phyloP scores from a whole-genome alignment of 2,888 invertebrate genomes.

The Icerya purchasi region DNA sequence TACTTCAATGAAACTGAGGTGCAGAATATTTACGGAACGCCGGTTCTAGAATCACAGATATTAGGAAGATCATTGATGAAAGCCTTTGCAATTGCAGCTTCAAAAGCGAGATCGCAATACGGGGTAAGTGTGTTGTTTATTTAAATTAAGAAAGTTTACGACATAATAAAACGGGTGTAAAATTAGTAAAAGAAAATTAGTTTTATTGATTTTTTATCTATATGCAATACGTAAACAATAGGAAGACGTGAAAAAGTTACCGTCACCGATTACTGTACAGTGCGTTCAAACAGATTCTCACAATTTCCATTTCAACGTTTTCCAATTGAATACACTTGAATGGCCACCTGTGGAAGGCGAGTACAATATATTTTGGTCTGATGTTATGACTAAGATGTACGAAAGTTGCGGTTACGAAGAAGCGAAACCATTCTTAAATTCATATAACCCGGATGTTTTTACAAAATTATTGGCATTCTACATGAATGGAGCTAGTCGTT shows the following conservation, averaged over 20 bases:
- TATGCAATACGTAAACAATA: conserved; percentile 23
- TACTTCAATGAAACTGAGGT: conserved; percentile 42
- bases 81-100: conserved; percentile 50
- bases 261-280: conserved; percentile 60
- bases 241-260: conserved; percentile 39
- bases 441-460: conserved; percentile 59
- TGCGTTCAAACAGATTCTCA: conserved; percentile 60
- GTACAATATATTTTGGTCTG: conserved; percentile 62
- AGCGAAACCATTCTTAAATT: conserved; percentile 42
- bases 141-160: conserved; percentile 2
- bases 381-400: conserved; percentile 39
- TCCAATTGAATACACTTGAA: conserved; percentile 64
- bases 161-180: conserved; percentile 4
- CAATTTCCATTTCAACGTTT: conserved; percentile 55
- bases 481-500: conserved; percentile 21
- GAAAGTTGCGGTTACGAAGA: conserved; percentile 38
- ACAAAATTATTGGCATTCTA: conserved; percentile 59
- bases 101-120: conserved; percentile 50
- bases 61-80: conserved; percentile 46
- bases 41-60: conserved; percentile 43
- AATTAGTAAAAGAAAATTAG: no score
- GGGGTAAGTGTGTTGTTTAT: conserved; percentile 33
- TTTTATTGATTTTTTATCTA: no score
- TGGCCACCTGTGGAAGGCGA: conserved; percentile 20
- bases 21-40: conserved; percentile 42